Evolutionary conservation across 2,888 invertebrate species (phyloP).

Genomic region (Bombylius major): DNA sequence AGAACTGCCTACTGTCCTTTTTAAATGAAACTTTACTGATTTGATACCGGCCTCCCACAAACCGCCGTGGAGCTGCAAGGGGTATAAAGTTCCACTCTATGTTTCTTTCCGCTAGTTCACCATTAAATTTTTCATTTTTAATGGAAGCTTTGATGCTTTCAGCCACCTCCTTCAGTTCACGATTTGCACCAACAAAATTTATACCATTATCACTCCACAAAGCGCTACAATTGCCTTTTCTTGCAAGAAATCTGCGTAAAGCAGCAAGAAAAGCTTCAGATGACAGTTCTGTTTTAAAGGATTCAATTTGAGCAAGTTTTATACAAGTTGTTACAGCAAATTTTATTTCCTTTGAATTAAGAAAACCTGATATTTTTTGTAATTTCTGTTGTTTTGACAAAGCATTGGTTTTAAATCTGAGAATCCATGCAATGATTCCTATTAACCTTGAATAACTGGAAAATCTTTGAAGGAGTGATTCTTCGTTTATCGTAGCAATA

Average conservation of each 20-base stretch:
- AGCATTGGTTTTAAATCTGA: background rate
- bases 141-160: too few relatives aligned
- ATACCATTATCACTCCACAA: conserved; percentile 1
- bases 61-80: conserved; percentile 1
- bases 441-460: too few relatives aligned
- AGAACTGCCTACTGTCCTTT: background rate
- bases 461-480: too few relatives aligned
- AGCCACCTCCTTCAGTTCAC: background rate
- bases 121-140: too few relatives aligned
- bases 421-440: background rate
- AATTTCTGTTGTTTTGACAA: too few relatives aligned
- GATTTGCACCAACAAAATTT: conserved; percentile 1
- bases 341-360: too few relatives aligned
- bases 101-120: too few relatives aligned
- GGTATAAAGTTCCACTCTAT: background rate
- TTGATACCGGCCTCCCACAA: conserved; percentile 1
- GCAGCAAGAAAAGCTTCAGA: conserved; percentile 17
- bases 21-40: conserved; percentile 1
- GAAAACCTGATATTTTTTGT: too few relatives aligned
- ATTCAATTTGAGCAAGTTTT: too few relatives aligned
- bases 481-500: too few relatives aligned
- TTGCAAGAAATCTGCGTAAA: conserved; percentile 9
- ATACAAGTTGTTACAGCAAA: too few relatives aligned
- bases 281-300: background rate
- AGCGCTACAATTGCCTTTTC: background rate